phyloP scores from a whole-genome alignment of 2,888 invertebrate genomes.

The Nasonovia ribisnigri region DNA sequence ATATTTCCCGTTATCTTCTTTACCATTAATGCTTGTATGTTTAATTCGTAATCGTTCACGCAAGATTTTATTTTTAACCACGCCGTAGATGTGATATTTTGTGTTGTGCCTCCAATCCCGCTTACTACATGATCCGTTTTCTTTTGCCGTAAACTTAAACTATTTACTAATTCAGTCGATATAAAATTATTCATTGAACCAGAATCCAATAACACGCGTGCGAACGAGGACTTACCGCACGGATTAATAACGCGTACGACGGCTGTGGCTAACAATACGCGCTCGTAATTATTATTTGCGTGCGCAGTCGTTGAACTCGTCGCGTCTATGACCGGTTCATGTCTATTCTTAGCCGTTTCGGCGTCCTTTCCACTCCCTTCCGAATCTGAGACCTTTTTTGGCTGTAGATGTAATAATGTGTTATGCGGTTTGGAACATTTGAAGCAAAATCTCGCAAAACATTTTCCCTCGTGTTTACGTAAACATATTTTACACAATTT shows the following conservation, averaged over 20 bases:
- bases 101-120: not conserved
- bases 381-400: not conserved
- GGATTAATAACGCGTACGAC: not conserved
- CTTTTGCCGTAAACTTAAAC: not conserved
- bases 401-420: not conserved
- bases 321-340: not conserved
- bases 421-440: not conserved
- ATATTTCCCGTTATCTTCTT: not conserved
- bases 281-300: not conserved
- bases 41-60: not conserved
- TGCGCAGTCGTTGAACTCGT: not conserved
- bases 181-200: slow-evolving; percentile 3
- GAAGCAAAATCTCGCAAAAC: not conserved
- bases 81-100: not conserved
- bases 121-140: not conserved
- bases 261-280: not conserved
- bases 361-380: not conserved
- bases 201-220: not conserved
- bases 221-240: not conserved
- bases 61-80: not conserved
- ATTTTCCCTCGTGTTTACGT: not conserved
- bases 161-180: not conserved
- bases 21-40: not conserved
- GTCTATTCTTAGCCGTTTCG: not conserved
- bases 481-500: not conserved